phyloP scores from a whole-genome alignment of 2,797 vertebrate genomes.

The Lophura swinhoii region DNA sequence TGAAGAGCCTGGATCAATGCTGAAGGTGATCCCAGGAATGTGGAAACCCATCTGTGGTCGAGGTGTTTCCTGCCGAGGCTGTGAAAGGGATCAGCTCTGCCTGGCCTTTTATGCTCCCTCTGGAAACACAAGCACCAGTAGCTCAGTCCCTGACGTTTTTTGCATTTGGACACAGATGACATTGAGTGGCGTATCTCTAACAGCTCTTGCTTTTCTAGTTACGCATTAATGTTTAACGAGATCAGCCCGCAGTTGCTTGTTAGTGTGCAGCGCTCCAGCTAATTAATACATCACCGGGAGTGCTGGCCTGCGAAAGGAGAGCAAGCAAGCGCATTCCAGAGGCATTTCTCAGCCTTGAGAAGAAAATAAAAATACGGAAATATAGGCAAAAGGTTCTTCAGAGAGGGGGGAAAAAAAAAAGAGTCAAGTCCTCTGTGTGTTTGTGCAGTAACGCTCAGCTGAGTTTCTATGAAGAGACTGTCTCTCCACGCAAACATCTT shows the following conservation, averaged over 20 bases:
- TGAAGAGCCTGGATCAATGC: neutral
- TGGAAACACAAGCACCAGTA: slow-evolving; percentile 21
- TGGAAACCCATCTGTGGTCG: neutral
- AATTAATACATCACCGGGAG: slow-evolving; percentile 70
- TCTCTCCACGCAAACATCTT: neutral
- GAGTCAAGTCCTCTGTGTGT: neutral
- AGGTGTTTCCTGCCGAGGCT: neutral
- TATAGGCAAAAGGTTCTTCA: slow-evolving; percentile 1
- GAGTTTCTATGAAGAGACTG: neutral
- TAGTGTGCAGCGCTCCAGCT: slow-evolving; percentile 62
- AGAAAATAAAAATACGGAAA: neutral
- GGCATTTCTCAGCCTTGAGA: slow-evolving; percentile 28
- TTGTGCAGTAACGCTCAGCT: neutral
- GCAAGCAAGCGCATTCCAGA: slow-evolving; percentile 55
- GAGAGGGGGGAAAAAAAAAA: neutral
- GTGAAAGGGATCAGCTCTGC: neutral
- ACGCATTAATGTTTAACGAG: slow-evolving; percentile 78
- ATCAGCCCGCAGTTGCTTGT: slow-evolving; percentile 69
- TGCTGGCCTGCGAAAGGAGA: slow-evolving; percentile 19
- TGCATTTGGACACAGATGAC: slow-evolving; percentile 51
- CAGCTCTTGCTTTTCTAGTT: slow-evolving; percentile 75
- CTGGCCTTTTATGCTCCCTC: neutral
- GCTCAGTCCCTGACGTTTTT: slow-evolving; percentile 35
- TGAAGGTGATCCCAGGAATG: neutral
- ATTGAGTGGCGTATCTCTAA: slow-evolving; percentile 65